phyloP scores from a whole-genome alignment of 2,797 vertebrate genomes.

The Martes flavigula region DNA sequence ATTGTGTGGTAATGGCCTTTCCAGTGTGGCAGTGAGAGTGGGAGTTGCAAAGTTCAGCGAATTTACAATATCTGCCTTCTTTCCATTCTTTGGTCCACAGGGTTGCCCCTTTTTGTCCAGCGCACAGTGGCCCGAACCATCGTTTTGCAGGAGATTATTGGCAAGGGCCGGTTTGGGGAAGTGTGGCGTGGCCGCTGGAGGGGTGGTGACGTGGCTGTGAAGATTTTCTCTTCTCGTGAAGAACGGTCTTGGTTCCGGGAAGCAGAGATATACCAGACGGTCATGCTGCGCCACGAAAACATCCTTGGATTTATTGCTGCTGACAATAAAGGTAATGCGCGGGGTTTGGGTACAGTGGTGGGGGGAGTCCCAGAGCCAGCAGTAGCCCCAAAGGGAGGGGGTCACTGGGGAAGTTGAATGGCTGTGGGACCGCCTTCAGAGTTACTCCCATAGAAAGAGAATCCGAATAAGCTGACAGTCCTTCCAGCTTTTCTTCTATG shows the following conservation, averaged over 20 bases:
- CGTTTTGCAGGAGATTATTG: slow-evolving; percentile 98
- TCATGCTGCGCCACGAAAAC: slow-evolving; percentile 98
- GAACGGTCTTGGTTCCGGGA: slow-evolving; percentile 99
- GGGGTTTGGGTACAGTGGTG: neutral
- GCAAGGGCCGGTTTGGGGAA: slow-evolving; percentile 98
- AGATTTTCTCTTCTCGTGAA: slow-evolving; percentile 98
- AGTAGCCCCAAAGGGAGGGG: neutral
- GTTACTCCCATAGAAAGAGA: neutral
- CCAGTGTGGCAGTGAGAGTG: neutral
- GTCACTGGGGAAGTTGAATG: neutral
- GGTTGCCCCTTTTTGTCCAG: slow-evolving; percentile 96
- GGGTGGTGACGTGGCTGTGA: slow-evolving; percentile 97
- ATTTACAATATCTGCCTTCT: neutral
- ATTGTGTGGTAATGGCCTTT: neutral
- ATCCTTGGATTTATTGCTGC: slow-evolving; percentile 98
- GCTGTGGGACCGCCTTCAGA: neutral
- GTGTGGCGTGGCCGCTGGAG: slow-evolving; percentile 98
- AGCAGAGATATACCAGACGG: slow-evolving; percentile 98
- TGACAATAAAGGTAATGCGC: slow-evolving; percentile 94
- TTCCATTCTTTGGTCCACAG: slow-evolving; percentile 79
- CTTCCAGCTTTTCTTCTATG: neutral
- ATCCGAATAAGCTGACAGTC: neutral
- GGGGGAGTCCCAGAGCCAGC: rapidly evolving
- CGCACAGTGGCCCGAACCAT: slow-evolving; percentile 97
- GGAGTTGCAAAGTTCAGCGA: neutral